Percentiles rank a stretch among this genome's conserved stretches.
These are phyloP conservation scores for Leptatherina wallacei DNA, from an alignment of 2,797 vertebrate species.

Conservation along the genomic window DNA sequence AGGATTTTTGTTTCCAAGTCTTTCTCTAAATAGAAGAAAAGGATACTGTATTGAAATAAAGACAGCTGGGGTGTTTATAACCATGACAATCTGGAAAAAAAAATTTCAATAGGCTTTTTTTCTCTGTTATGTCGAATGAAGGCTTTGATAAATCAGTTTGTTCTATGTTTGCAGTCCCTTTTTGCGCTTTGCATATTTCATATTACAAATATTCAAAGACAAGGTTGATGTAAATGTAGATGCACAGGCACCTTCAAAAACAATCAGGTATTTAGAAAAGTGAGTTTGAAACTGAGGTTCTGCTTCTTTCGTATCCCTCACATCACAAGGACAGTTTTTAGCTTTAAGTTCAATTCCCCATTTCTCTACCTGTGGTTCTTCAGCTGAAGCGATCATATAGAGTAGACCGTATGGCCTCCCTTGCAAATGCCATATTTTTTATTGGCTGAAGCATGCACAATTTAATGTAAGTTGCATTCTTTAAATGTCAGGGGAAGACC, in stretches of 20 bases:
- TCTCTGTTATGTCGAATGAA: too few species aligned
- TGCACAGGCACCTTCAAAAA: background rate
- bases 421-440: background rate
- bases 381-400: background rate
- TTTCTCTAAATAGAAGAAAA: background rate
- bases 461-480: background rate
- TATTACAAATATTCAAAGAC: background rate
- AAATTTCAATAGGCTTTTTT: too few species aligned
- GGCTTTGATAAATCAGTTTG: background rate
- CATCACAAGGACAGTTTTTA: background rate
- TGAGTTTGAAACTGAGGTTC: constrained; percentile 1
- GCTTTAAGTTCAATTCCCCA: background rate
- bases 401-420: background rate
- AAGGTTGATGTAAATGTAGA: background rate
- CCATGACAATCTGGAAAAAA: too few species aligned
- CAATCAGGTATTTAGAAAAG: background rate
- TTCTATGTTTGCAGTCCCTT: background rate
- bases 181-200: background rate
- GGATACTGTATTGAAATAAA: too few species aligned
- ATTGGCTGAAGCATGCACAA: too few species aligned
- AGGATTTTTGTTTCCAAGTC: background rate
- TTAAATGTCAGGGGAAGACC: too few species aligned
- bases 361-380: background rate
- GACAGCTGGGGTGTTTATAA: background rate
- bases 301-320: background rate